Percentiles rank a stretch among this genome's conserved stretches.
Evolutionary conservation across 64 coral and sea anemone genomes (phyloP).

Genomic region (Trachythela sp.): DNA sequence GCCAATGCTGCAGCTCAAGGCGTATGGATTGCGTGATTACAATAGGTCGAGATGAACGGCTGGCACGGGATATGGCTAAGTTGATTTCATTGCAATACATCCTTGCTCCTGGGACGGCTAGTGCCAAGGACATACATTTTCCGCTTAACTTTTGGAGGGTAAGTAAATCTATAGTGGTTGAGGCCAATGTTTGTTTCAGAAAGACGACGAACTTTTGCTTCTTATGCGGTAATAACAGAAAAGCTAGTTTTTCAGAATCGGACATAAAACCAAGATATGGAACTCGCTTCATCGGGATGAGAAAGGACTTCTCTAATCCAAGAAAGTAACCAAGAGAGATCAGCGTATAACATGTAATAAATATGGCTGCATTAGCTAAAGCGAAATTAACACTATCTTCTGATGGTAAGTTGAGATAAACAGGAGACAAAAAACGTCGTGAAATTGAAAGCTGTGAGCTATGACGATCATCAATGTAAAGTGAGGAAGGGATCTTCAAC

Average conservation of each 20-base stretch:
- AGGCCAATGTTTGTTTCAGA: neutral
- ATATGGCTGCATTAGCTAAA: conserved; percentile 20
- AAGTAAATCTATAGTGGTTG: neutral
- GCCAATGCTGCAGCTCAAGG: neutral
- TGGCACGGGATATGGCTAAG: neutral
- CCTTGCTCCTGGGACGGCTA: conserved; percentile 40
- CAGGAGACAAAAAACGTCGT: too few species aligned
- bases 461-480: conserved; percentile 20
- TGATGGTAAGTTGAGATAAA: neutral
- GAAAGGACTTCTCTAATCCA: neutral
- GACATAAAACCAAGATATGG: neutral
- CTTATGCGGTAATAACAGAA: neutral
- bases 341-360: conserved; percentile 6
- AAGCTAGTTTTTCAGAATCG: neutral
- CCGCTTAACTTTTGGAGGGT: neutral
- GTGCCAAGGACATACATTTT: neutral
- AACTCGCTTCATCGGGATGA: neutral
- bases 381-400: too few species aligned
- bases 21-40: conserved; percentile 10
- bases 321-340: neutral
- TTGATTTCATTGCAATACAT: conserved; percentile 8
- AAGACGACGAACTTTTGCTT: neutral
- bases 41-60: neutral
- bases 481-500: conserved; percentile 35
- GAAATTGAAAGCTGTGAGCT: conserved; percentile 1